phyloP scores from a whole-genome alignment of 2,888 invertebrate species.

The Dendrolimus pini region DNA sequence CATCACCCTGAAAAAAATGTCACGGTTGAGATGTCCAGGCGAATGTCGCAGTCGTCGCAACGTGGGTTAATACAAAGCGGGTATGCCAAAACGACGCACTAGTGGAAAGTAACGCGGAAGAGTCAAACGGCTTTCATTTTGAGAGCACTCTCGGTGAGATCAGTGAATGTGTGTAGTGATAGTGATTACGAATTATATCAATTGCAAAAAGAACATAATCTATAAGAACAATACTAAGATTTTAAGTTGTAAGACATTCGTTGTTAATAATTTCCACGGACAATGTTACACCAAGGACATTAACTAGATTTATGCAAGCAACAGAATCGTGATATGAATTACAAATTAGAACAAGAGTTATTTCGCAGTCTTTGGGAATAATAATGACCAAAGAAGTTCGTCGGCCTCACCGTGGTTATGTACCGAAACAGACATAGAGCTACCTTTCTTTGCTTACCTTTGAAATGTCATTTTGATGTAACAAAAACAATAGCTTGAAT shows the following conservation, averaged over 20 bases:
- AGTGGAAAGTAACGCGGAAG: constrained; percentile 34
- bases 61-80: constrained; percentile 25
- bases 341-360: constrained; percentile 42
- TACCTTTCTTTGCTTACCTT: constrained; percentile 35
- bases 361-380: constrained; percentile 64
- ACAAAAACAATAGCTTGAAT: constrained; percentile 23
- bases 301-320: constrained; percentile 47
- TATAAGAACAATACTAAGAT: not conserved
- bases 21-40: constrained; percentile 56
- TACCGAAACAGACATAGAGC: constrained; percentile 42
- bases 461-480: constrained; percentile 41
- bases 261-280: constrained; percentile 16
- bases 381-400: constrained; percentile 61
- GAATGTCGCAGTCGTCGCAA: constrained; percentile 28
- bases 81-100: constrained; percentile 21
- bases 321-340: constrained; percentile 57
- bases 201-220: not conserved
- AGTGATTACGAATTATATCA: not conserved
- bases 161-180: not conserved
- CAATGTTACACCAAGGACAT: constrained; percentile 36
- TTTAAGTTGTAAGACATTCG: not conserved
- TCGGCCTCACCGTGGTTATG: constrained; percentile 53
- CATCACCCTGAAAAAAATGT: constrained; percentile 58
- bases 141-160: not conserved
- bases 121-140: constrained; percentile 1